Conservation (phyloP, 2,888 invertebrate genomes). For the Chelonus formosanus region DNA sequence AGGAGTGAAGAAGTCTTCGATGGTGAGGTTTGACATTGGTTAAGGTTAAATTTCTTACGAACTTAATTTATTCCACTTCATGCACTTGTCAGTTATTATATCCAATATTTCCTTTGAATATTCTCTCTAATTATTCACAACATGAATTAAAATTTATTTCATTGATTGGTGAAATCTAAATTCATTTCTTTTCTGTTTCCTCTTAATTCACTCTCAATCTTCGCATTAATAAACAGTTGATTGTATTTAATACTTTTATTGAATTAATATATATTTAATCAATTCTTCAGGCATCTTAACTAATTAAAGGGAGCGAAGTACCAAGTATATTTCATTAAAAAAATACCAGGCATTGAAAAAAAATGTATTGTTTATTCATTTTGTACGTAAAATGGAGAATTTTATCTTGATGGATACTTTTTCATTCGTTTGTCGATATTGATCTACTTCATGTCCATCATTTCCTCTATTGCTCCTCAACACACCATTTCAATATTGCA, state of each 20-base stretch:
- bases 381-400: neutral
- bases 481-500: slow-evolving; percentile 11
- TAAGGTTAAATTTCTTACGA: slow-evolving; percentile 35
- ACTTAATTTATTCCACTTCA: slow-evolving; percentile 41
- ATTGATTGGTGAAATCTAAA: slow-evolving; percentile 39
- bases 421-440: slow-evolving; percentile 6
- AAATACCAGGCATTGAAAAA: too few species aligned
- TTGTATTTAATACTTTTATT: too few species aligned
- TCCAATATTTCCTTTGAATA: slow-evolving; percentile 44
- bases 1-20: slow-evolving; percentile 1
- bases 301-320: too few species aligned
- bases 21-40: neutral
- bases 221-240: too few species aligned
- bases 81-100: slow-evolving; percentile 43
- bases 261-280: too few species aligned
- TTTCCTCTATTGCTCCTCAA: slow-evolving; percentile 1
- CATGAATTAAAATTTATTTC: slow-evolving; percentile 47
- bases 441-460: slow-evolving; percentile 15
- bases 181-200: slow-evolving; percentile 35
- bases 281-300: too few species aligned
- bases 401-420: neutral
- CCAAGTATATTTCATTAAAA: too few species aligned
- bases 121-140: slow-evolving; percentile 49
- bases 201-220: slow-evolving; percentile 21
- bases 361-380: too few species aligned